Conservation (phyloP, 1,140 invertebrate species). For the Panagrolaimus sp. region DNA sequence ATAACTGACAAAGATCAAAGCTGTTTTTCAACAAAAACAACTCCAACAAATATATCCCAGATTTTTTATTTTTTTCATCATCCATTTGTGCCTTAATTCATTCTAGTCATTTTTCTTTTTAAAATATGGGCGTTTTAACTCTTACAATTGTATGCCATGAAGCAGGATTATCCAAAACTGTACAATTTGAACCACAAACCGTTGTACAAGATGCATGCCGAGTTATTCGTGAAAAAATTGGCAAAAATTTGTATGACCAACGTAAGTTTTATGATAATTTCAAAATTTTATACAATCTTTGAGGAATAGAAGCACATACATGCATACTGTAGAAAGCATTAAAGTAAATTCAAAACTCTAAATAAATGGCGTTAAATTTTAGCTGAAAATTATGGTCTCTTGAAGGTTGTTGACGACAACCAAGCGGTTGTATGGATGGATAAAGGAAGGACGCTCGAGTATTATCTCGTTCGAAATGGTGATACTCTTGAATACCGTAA, state of each 20-base stretch:
- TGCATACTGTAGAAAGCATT: too few species aligned
- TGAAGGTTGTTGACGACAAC: slow-evolving; percentile 83
- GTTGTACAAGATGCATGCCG: slow-evolving; percentile 85
- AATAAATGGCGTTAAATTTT: slow-evolving; percentile 37
- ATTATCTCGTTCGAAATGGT: slow-evolving; percentile 88
- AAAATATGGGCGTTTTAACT: slow-evolving; percentile 66
- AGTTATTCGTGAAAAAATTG: slow-evolving; percentile 85
- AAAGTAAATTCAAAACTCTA: neutral
- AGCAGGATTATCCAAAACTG: slow-evolving; percentile 87
- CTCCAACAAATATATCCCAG: neutral
- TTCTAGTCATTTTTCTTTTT: neutral
- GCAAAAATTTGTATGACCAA: slow-evolving; percentile 48
- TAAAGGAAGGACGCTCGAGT: slow-evolving; percentile 81
- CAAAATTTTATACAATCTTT: neutral
- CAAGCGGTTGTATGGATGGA: slow-evolving; percentile 97
- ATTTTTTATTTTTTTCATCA: neutral
- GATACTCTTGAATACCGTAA: slow-evolving; percentile 85
- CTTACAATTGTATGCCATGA: slow-evolving; percentile 88
- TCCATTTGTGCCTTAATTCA: neutral
- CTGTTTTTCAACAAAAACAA: neutral
- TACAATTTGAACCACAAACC: slow-evolving; percentile 90
- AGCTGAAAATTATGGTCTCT: slow-evolving; percentile 95
- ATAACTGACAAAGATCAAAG: neutral
- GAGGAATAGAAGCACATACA: too few species aligned
- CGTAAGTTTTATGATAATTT: slow-evolving; percentile 56